These are phyloP conservation scores for Cremastobaeus sp. DNA, from an alignment of 2,888 invertebrate genomes.

Conservation along the genomic window DNA sequence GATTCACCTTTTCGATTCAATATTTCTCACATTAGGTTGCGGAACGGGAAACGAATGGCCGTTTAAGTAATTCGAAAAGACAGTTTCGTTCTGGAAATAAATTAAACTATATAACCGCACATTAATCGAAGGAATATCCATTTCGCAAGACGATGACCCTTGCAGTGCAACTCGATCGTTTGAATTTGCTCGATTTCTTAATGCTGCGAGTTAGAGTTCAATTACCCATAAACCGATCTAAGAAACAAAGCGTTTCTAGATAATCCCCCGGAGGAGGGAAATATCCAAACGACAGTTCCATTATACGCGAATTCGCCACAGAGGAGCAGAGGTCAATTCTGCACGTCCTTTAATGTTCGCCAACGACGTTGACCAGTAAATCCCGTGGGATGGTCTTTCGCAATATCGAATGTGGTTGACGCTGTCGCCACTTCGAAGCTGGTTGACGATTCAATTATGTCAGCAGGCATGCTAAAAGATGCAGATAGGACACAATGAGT, in stretches of 20 bases:
- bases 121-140: slow-evolving; percentile 11
- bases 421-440: slow-evolving; percentile 47
- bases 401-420: slow-evolving; percentile 50
- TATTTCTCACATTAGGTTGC: neutral
- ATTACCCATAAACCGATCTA: slow-evolving; percentile 61
- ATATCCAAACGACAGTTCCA: slow-evolving; percentile 57
- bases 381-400: slow-evolving; percentile 47
- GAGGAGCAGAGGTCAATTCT: slow-evolving; percentile 39
- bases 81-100: neutral
- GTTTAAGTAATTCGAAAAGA: neutral
- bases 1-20: too few relatives aligned
- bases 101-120: slow-evolving; percentile 10
- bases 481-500: slow-evolving; percentile 54
- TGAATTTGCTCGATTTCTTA: slow-evolving; percentile 28
- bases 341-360: slow-evolving; percentile 54
- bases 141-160: neutral
- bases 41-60: neutral
- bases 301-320: slow-evolving; percentile 51
- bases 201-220: slow-evolving; percentile 57
- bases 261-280: slow-evolving; percentile 51
- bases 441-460: slow-evolving; percentile 58
- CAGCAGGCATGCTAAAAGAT: slow-evolving; percentile 54
- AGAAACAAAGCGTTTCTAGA: slow-evolving; percentile 62
- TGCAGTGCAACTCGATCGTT: slow-evolving; percentile 6
- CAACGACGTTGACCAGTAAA: slow-evolving; percentile 46